Base-by-base conservation (phyloP, 2,113 vertebrate genomes). In the Spizaetus ornatus region DNA sequence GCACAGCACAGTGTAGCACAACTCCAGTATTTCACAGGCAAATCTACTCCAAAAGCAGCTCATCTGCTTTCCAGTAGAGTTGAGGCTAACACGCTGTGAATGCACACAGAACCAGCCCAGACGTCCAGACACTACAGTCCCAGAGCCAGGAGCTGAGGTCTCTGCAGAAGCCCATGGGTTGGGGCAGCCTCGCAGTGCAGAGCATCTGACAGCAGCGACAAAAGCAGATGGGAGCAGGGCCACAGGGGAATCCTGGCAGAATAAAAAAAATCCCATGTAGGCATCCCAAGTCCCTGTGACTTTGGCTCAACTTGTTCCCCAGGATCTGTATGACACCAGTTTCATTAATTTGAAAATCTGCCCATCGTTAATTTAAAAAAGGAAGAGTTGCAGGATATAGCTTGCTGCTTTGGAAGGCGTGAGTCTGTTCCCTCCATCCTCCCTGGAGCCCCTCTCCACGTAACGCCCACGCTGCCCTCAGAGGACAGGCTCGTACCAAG, bases 191-290 rank as follows among this genome's bases (percentile, higher is more conserved):
- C 2, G 0, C 9, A 12, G 15, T 11, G 27, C 59, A 65, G 27
- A 72, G 40, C 67, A 62, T 27, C 43, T 1, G 0, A 34, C 19
- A 34, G 18, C n/a, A 82, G 52, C 0, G 0, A 20, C 34, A 40
- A 31, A 52, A 40, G 38, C 20, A 9, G 40, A 34, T 3, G 21
- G 27, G 61, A 86, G 45, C 45, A 31, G 29, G 11, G 32, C 38
- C 42, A 15, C 16, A 48, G 23, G 16, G 19, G 12, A 83, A 45
- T 13, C 22, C 26, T 29, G 61, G 48, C 29, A 82, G 26, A 66
- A 53, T 16, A 66, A 48, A 27, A 45, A 23, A 66, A 26, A 27
- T 32, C 23, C 52, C 34, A 26, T 1, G 1, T 2, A 20, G 43
- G 40, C 23, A 34, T 34, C 50, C n/a, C 14, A 48, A 16, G 48